Evolutionary conservation across 2,888 invertebrate genomes (phyloP).

Genomic region (Caenorhabditis sulstoni): DNA sequence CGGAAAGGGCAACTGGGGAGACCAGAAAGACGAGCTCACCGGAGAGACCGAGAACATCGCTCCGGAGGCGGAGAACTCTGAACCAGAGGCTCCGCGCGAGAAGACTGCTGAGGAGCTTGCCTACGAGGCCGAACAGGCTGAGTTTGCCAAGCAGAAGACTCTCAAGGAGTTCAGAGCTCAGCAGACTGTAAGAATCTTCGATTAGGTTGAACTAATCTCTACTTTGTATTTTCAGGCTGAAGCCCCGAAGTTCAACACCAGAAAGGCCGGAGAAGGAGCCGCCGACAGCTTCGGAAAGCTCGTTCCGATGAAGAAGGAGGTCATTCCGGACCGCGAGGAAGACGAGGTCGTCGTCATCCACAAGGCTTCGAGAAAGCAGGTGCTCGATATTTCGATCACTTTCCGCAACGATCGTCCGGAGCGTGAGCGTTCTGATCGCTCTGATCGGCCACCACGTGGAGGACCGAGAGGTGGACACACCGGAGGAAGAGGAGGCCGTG

Average conservation of each 20-base stretch:
- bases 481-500: slow-evolving; percentile 47
- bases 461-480: slow-evolving; percentile 64
- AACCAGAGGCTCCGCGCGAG: slow-evolving; percentile 70
- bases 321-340: slow-evolving; percentile 64
- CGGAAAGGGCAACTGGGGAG: slow-evolving; percentile 81
- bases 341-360: slow-evolving; percentile 64
- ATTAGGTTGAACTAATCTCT: not conserved
- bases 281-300: slow-evolving; percentile 70
- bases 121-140: slow-evolving; percentile 67
- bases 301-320: slow-evolving; percentile 72
- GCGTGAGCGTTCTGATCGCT: slow-evolving; percentile 57
- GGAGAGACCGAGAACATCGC: slow-evolving; percentile 72
- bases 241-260: slow-evolving; percentile 75
- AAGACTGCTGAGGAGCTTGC: slow-evolving; percentile 74
- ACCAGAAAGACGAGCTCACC: slow-evolving; percentile 74
- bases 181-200: slow-evolving; percentile 49
- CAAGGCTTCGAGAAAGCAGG: slow-evolving; percentile 65
- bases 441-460: slow-evolving; percentile 58
- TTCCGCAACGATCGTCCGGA: slow-evolving; percentile 65
- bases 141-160: slow-evolving; percentile 77
- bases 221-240: slow-evolving; percentile 50
- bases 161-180: slow-evolving; percentile 75
- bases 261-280: slow-evolving; percentile 74
- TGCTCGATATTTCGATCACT: slow-evolving; percentile 73
- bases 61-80: slow-evolving; percentile 59